Conservation (phyloP, 1,140 invertebrate genomes). For the Ceratosolen fusciceps region DNA sequence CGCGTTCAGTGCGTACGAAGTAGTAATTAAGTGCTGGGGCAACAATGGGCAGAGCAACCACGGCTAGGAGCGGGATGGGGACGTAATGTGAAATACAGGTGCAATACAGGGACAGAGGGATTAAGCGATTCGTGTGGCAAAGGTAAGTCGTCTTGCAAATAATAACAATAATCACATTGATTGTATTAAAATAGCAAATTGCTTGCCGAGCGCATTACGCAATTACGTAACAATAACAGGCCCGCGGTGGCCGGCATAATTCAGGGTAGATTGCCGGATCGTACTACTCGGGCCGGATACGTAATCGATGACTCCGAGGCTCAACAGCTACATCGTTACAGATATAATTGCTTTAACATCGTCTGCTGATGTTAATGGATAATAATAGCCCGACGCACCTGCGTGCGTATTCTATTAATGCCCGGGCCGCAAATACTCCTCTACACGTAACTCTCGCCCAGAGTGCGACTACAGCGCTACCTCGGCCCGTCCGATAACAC, state of each 20-base stretch:
- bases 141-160: conserved; percentile 10
- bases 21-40: too few species aligned
- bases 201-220: conserved; percentile 30
- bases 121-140: not conserved
- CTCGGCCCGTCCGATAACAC: not conserved
- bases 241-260: not conserved
- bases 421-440: not conserved
- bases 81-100: not conserved
- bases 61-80: too few species aligned
- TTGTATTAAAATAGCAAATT: conserved; percentile 27
- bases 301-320: conserved; percentile 36
- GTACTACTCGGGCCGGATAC: not conserved
- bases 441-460: not conserved
- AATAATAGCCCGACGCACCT: conserved; percentile 27
- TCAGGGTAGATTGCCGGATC: conserved; percentile 13
- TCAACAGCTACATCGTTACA: conserved; percentile 43
- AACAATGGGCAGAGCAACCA: too few species aligned
- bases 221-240: conserved; percentile 37
- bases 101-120: not conserved
- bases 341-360: conserved; percentile 47
- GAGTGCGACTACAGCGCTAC: not conserved
- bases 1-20: too few species aligned
- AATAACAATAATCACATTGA: not conserved
- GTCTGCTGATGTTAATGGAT: conserved; percentile 21
- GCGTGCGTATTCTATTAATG: conserved; percentile 39